Conservation (phyloP, 2,797 vertebrate species). For the Cirrhinus molitorella region DNA sequence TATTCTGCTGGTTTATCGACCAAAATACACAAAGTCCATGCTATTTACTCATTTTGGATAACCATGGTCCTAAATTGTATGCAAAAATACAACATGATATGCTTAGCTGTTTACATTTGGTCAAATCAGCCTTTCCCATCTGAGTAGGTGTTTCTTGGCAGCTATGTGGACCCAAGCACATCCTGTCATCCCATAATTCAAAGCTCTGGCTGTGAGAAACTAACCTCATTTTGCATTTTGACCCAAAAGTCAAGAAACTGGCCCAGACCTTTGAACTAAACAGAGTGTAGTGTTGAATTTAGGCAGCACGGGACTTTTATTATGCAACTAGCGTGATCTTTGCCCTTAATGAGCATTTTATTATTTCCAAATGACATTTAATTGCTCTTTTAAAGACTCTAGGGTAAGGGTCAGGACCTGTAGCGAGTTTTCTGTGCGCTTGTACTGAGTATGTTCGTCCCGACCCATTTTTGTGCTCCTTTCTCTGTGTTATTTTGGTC, state of each 20-base stretch:
- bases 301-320: neutral
- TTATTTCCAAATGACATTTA: neutral
- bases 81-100: neutral
- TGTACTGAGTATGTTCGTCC: neutral
- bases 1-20: neutral
- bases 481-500: neutral
- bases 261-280: neutral
- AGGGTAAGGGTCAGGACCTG: neutral
- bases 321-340: neutral
- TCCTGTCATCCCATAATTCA: neutral
- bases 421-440: neutral
- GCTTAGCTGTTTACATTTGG: neutral
- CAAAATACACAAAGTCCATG: neutral
- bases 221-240: neutral
- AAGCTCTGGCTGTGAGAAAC: neutral
- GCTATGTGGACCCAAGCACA: neutral
- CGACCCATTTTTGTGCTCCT: neutral
- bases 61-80: neutral
- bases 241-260: constrained; percentile 2
- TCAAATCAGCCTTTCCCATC: neutral
- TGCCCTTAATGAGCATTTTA: neutral
- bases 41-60: neutral
- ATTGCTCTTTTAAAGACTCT: neutral
- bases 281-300: neutral
- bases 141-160: neutral